Base-by-base conservation (phyloP, 2,797 vertebrate genomes). In the Ataeniobius toweri region DNA sequence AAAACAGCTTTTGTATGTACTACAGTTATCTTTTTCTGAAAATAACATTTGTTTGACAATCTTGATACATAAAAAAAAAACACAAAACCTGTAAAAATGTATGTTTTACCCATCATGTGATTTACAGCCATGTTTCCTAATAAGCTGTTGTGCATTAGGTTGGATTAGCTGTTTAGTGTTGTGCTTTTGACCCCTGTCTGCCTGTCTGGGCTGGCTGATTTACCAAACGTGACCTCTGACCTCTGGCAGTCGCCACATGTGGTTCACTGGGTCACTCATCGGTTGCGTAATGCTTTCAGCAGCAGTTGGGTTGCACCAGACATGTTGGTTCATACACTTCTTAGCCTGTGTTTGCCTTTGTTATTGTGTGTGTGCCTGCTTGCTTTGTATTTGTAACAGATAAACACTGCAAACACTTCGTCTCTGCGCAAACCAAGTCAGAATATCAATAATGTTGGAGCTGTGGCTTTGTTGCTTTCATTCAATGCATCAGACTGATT, bases 181-280 rank as follows among this genome's bases (percentile, higher is more conserved):
- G 72, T 67, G 56, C 10, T 68, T 75, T 75, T 84, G 79, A 88
- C 90, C 89, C 75, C 73, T 81, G 80, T 83, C 73, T 75, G 82
- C 61, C 68, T 81, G 83, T 86, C 74, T 90, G 61, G 80, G 76
- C 76, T 1, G 78, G 61, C 83, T 77, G 79, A 81, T 83, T 88
- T 79, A 80, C 81, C 39, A 48, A 79, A 81, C 28, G 22, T 84
- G 88, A 91, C 72, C 86, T 93, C 63, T 91, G 90, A 93, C 92
- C 90, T 87, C 77, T 89, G 85, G 88, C 88, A 77, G 82, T 77
- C 84, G 86, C 85, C 79, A 77, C 68, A 74, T 88, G 82, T 85
- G 82, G 93, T 91, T 94, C 90, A 94, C 77, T 84, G 79, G 89
- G 92, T 88, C 91, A 90, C 70, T 80, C 82, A 78, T 87, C 63